Percentiles rank a stretch among this genome's conserved stretches.
Evolutionary conservation across 2,797 vertebrate genomes (phyloP).

Genomic region (Mormyrus proboscirostris): DNA sequence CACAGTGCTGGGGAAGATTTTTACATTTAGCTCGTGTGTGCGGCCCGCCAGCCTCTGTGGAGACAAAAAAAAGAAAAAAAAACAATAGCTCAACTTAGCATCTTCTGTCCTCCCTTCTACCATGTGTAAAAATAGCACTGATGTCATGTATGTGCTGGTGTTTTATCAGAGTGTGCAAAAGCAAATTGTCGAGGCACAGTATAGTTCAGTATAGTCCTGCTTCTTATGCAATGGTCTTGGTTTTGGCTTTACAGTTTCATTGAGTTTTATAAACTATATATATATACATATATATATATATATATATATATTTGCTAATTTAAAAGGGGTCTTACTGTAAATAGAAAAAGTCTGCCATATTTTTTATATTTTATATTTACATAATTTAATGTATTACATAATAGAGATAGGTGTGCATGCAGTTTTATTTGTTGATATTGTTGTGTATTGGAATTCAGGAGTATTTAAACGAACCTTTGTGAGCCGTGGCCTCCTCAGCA

Average conservation of each 20-base stretch:
- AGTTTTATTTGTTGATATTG: constrained; percentile 65
- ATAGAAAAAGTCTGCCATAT: constrained; percentile 77
- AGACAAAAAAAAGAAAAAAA: constrained; percentile 38
- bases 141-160: constrained; percentile 43
- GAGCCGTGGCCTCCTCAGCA: not conserved
- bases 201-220: constrained; percentile 69
- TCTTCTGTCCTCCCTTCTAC: constrained; percentile 19
- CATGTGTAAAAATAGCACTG: constrained; percentile 59
- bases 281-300: constrained; percentile 30
- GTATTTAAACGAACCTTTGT: constrained; percentile 51
- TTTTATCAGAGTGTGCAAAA: constrained; percentile 56
- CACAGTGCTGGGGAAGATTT: constrained; percentile 37
- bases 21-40: constrained; percentile 54
- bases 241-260: constrained; percentile 58
- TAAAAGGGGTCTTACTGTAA: constrained; percentile 80
- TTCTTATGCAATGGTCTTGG: constrained; percentile 69
- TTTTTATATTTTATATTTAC: constrained; percentile 78
- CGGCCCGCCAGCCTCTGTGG: constrained; percentile 53
- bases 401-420: constrained; percentile 67
- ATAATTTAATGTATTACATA: constrained; percentile 73
- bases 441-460: constrained; percentile 71
- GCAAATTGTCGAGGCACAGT: constrained; percentile 61
- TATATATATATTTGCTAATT: constrained; percentile 74
- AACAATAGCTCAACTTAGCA: not conserved
- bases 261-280: constrained; percentile 56